phyloP scores from a whole-genome alignment of 1,140 invertebrate genomes.

The Drosophila lacertosa region DNA sequence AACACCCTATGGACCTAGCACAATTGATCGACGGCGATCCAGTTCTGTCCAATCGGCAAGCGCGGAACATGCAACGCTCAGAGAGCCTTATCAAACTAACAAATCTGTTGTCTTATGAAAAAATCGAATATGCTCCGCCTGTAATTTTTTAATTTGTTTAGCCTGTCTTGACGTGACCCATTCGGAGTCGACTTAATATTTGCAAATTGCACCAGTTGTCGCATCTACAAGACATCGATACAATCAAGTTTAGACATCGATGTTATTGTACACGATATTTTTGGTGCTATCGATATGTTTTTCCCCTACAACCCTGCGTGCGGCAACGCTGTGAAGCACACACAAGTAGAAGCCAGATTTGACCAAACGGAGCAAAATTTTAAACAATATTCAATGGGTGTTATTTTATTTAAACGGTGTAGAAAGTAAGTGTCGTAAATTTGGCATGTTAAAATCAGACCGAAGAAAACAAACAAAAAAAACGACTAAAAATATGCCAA shows the following conservation, averaged over 20 bases:
- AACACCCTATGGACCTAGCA: not conserved
- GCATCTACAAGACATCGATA: constrained; percentile 27
- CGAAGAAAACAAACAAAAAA: constrained; percentile 1
- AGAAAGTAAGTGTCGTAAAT: constrained; percentile 33
- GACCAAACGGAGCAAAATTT: constrained; percentile 41
- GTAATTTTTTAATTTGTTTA: not conserved
- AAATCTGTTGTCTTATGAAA: not conserved
- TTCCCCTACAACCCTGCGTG: constrained; percentile 48
- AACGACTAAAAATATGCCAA: not conserved
- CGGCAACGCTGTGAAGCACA: constrained; percentile 41
- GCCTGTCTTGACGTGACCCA: not conserved
- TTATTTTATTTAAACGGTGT: constrained; percentile 11
- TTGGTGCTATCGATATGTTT: constrained; percentile 40
- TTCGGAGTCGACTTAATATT: constrained; percentile 15
- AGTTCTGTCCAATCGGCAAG: not conserved
- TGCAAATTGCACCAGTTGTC: constrained; percentile 18
- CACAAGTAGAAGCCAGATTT: constrained; percentile 49
- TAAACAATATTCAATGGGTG: constrained; percentile 19
- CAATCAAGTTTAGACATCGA: constrained; percentile 6
- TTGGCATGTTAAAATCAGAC: not conserved
- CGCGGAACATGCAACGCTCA: constrained; percentile 2
- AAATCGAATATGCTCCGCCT: not conserved
- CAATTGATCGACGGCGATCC: not conserved
- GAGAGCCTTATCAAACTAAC: not conserved
- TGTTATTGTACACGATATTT: constrained; percentile 18